Base-by-base conservation (phyloP, 2,113 vertebrate genomes). In the Nerophis ophidion region DNA sequence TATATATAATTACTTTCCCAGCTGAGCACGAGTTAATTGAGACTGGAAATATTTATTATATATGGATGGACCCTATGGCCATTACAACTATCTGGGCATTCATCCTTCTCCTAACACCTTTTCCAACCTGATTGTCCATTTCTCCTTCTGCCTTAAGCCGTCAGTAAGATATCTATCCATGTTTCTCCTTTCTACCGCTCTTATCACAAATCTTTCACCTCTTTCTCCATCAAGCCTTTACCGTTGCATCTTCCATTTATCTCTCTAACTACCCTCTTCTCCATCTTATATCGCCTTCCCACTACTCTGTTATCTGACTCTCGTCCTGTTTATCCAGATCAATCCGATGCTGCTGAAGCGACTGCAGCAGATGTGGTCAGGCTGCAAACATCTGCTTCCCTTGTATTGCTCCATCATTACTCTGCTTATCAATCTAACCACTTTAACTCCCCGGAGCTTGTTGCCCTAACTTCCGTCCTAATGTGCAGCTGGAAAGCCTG, bases 301-400 rank as follows among this genome's bases (percentile, higher is more conserved):
- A 54, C 34, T 48, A 49, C 70, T 40, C 44, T 60, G 34, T 59
- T 54, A 46, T 60, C 48, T 49, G 36, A 2, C 45, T 40, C 51
- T 47, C 40, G 34, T 48, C 66, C 15, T 14, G 34, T 4, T 17
- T 67, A 60, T 71, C 74, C 67, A 61, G 26, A 42, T 48, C 69
- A 48, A 56, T 59, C 74, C 72, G 75, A 67, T 81, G 70, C 83
- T 79, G 81, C 79, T 65, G 71, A 40, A 75, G 51, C 69, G 62
- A 78, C 72, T 66, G 74, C 66, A 66, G 75, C 85, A 89, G 88
- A 86, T 88, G 87, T 70, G 66, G 69, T 51, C 74, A 48, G 77
- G 71, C 65, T 70, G 48, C 72, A 72, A 85, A 89, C 88, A 89
- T 87, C 87, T 89, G 89, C 70, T 85, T 76, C 68, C 74, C 67